Base-by-base conservation (phyloP, 2,797 vertebrate species). In the Buphagus erythrorhynchus region DNA sequence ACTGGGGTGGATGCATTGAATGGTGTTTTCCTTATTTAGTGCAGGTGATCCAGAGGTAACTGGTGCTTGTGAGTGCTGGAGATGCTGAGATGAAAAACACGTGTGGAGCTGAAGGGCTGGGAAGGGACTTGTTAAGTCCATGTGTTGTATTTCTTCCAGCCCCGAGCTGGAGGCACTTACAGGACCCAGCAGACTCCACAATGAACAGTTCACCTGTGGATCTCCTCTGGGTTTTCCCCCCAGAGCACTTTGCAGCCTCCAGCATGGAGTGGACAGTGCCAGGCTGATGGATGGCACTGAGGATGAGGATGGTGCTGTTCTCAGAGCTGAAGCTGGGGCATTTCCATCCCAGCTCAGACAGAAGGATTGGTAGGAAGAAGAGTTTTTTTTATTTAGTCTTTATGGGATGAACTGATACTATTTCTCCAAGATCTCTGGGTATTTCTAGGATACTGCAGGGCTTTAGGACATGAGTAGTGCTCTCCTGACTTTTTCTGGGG, bases 71-170 rank as follows among this genome's bases (percentile, higher is more conserved):
- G 0, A 67, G 57, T 4, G 59, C 62, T 86, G 80, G 93, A 86
- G 73, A 86, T 85, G 83, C 45, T 96, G 65, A 80, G 88, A 94
- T 86, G 88, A 88, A 97, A 96, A 95, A 58, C 79, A 91, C 1
- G 0, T 86, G 82, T 9, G 58, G 29, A 5, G 3, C 28, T 10
- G 6, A 91, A 95, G 52, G 75, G 38, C 40, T 88, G 85, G 51
- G 66, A 77, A 88, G 91, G 68, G 72, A 77, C 81, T 89, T 69
- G 74, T 91, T 86, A 95, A 95, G 7, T 26, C 49, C 75, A 22
- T 0, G 18, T 80, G 87, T 43, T 87, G 55, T 7, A 10, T 55
- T 74, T 29, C 71, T 25, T 12, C 19, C 68, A 31, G n/a, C 36
- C 65, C 48, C 10, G 4, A 83, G 51, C 55, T 74, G 71, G 75